Base-by-base conservation (phyloP, 2,797 vertebrate species). In the Rhinella marina region DNA sequence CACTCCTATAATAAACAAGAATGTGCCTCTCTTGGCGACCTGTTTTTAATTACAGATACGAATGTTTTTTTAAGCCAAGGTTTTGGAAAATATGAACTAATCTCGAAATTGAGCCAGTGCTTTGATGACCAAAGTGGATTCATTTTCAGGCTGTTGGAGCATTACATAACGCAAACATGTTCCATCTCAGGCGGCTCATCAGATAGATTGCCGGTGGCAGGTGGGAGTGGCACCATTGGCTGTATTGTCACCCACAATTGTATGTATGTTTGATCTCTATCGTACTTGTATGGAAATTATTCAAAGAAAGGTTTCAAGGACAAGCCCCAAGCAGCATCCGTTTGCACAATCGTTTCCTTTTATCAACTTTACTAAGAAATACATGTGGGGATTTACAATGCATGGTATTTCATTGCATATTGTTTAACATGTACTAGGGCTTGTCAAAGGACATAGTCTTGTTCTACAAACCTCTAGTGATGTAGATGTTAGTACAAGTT, bases 51-150 rank as follows among this genome's bases (percentile, higher is more conserved):
- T 88, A 84, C 59, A 27, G 54, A 78, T 64, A 84, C 27, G 48
- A 78, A 21, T 50, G 27, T 56, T 77, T 83, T 29, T 73, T 70
- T 54, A 11, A 83, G 81, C 23, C 70, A 66, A 87, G 76, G 76
- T 70, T 83, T 88, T 32, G 87, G 87, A 88, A 88, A 88, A 83
- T 84, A 88, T 88, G 87, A 88, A 88, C 81, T 78, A 88, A 84
- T 84, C 52, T 52, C 19, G 75, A 88, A 68, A 77, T 84, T 68
- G n/a, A 83, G 87, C 61, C 81, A 70, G 48, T 29, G 87, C 81
- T 88, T 88, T 88, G 82, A 88, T 88, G 87, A 81, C 87, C 76
- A 80, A 84, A 79, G 52, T 70, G 66, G 68, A 83, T 77, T 84
- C 59, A 50, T 84, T 85, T 88, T 77, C 76, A 54, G 76, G 76